Percentiles rank a stretch among this genome's conserved stretches.
phyloP scores from a whole-genome alignment of 1,140 invertebrate species.

The Diabrotica undecimpunctata region DNA sequence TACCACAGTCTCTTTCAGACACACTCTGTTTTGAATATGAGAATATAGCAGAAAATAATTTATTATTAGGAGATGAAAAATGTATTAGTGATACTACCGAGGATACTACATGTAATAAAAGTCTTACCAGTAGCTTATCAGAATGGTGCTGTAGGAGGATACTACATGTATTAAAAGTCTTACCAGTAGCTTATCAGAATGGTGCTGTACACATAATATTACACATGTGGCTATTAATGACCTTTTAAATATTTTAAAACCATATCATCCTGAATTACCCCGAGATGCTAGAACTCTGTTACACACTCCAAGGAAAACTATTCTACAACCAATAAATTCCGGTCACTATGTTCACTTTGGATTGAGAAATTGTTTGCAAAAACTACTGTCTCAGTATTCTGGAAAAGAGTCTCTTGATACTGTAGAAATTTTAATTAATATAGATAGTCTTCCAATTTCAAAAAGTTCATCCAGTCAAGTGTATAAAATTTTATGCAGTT shows the following conservation, averaged over 20 bases:
- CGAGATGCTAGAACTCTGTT: constrained; percentile 6
- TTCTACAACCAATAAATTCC: no score
- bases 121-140: no score
- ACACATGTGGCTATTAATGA: not conserved
- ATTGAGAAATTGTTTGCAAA: not conserved
- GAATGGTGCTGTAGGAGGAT: no score
- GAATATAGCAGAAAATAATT: no score
- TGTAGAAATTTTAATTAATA: not conserved
- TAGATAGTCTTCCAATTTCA: not conserved
- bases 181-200: not conserved
- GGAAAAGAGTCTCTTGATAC: not conserved
- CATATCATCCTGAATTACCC: constrained; percentile 3
- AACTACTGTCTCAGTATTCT: not conserved
- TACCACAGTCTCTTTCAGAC: no score
- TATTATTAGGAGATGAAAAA: no score
- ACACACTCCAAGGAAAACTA: not conserved
- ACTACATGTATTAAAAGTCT: not conserved
- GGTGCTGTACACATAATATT: not conserved
- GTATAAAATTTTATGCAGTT: not conserved
- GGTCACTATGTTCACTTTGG: not conserved
- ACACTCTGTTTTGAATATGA: no score
- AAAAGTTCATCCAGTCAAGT: not conserved
- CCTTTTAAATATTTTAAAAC: not conserved
- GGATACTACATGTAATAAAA: no score
- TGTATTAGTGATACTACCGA: not conserved